These are phyloP conservation scores for Neocrepidodera transversa DNA, from an alignment of 2,888 invertebrate species.

Conservation along the genomic window DNA sequence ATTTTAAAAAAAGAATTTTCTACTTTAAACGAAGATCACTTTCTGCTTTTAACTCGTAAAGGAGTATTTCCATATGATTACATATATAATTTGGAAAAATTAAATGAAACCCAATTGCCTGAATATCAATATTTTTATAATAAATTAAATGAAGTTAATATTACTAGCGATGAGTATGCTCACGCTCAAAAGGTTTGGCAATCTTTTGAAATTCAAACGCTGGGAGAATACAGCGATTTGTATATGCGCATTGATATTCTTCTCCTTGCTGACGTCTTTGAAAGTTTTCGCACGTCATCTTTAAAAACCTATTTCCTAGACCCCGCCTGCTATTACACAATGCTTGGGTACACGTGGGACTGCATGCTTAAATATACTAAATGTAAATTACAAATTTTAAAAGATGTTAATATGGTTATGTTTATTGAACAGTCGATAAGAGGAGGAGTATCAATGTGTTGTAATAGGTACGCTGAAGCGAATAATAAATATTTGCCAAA, in stretches of 20 bases:
- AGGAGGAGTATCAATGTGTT: constrained; percentile 20
- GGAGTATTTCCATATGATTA: not conserved
- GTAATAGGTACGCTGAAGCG: constrained; percentile 11
- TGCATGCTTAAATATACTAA: constrained; percentile 39
- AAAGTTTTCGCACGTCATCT: constrained; percentile 44
- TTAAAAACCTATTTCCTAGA: constrained; percentile 3
- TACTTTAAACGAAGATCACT: not conserved
- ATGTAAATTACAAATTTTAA: constrained; percentile 44
- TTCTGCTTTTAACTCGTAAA: not conserved
- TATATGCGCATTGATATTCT: too few relatives aligned
- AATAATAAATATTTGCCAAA: constrained; percentile 50
- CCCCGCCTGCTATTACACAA: constrained; percentile 2
- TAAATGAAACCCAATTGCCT: too few relatives aligned
- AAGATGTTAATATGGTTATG: constrained; percentile 32
- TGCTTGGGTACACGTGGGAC: constrained; percentile 1
- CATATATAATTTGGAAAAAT: too few relatives aligned
- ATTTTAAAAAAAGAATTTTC: too few relatives aligned
- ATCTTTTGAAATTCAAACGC: constrained; percentile 40
- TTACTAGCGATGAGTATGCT: too few relatives aligned
- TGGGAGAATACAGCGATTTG: constrained; percentile 45
- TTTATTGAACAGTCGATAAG: constrained; percentile 40
- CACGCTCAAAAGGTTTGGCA: constrained; percentile 45
- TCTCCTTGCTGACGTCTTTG: too few relatives aligned
- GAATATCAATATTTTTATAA: too few relatives aligned
- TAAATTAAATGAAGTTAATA: too few relatives aligned